A percentile compares a stretch with the other conserved stretches of the same genome.
Evolutionary conservation across 2,113 vertebrate genomes (phyloP).

Genomic region (Lepidothrix coronata): DNA sequence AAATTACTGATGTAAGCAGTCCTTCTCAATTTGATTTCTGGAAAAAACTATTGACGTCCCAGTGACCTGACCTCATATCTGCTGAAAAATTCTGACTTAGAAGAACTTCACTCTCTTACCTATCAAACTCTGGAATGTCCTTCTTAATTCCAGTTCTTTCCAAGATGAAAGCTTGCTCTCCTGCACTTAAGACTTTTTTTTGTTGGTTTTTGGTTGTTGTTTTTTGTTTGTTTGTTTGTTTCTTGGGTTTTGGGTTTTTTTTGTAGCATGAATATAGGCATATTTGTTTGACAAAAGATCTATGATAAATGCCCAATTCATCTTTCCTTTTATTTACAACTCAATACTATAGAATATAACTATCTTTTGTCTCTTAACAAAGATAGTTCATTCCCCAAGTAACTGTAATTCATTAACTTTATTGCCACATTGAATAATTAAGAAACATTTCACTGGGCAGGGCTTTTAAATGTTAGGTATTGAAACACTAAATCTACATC

Average conservation of each 20-base stretch:
- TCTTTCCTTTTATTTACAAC: background rate
- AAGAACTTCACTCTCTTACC: background rate
- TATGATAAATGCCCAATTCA: background rate
- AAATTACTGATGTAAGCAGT: background rate
- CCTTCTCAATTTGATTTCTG: background rate
- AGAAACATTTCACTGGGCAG: background rate
- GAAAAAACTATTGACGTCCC: background rate
- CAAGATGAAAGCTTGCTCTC: background rate
- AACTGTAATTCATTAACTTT: background rate
- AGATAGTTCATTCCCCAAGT: background rate
- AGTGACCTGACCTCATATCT: background rate
- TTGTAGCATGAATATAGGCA: background rate
- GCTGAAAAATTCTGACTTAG: background rate
- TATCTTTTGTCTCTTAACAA: background rate
- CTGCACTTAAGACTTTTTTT: background rate
- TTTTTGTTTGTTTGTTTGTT: too few species aligned
- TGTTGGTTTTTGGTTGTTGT: background rate
- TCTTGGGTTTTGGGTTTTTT: background rate
- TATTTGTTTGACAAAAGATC: background rate
- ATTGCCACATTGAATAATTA: background rate
- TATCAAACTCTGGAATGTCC: background rate
- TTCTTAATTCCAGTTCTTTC: background rate
- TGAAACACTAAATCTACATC: background rate
- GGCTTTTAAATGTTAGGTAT: background rate
- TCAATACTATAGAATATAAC: background rate